A percentile compares a stretch with the other conserved stretches of the same genome.
Evolutionary conservation across 2,888 invertebrate species (phyloP).

Genomic region (Drosophila anomalata): DNA sequence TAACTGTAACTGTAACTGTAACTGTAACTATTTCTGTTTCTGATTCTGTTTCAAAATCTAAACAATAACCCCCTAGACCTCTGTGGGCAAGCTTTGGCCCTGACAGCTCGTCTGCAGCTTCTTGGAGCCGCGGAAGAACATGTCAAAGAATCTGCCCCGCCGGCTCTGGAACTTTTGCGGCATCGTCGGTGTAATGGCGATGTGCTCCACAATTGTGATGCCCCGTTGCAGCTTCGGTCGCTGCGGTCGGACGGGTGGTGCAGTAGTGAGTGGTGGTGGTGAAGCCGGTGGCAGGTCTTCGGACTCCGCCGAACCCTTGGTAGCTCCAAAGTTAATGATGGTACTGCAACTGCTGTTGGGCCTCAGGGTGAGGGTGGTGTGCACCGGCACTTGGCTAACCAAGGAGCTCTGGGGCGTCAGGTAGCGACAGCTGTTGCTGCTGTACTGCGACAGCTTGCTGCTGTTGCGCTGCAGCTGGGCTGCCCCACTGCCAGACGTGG

Average conservation of each 20-base stretch:
- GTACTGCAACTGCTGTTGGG: conserved; percentile 81
- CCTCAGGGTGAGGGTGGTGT: conserved; percentile 60
- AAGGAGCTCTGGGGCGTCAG: conserved; percentile 81
- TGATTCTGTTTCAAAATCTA: conserved; percentile 8
- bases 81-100: conserved; percentile 78
- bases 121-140: conserved; percentile 83
- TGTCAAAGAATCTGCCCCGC: conserved; percentile 78
- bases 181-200: conserved; percentile 60
- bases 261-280: conserved; percentile 43
- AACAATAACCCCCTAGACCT: conserved; percentile 70
- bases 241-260: conserved; percentile 33
- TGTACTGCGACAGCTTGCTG: conserved; percentile 83
- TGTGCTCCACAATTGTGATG: conserved; percentile 80
- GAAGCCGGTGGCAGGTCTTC: conserved; percentile 54
- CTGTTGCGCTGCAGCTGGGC: conserved; percentile 81
- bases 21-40: conserved; percentile 13
- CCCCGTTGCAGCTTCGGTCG: conserved; percentile 77
- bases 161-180: conserved; percentile 68
- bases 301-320: conserved; percentile 58
- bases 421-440: conserved; percentile 82
- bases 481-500: conserved; percentile 30
- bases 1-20: conserved; percentile 5
- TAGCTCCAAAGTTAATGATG: conserved; percentile 72
- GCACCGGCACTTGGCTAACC: conserved; percentile 66
- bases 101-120: conserved; percentile 80